Evolutionary conservation across 2,113 vertebrate species (phyloP), one percentile per base, ranked within the genome.

Genomic region (Maccullochella peelii): DNA sequence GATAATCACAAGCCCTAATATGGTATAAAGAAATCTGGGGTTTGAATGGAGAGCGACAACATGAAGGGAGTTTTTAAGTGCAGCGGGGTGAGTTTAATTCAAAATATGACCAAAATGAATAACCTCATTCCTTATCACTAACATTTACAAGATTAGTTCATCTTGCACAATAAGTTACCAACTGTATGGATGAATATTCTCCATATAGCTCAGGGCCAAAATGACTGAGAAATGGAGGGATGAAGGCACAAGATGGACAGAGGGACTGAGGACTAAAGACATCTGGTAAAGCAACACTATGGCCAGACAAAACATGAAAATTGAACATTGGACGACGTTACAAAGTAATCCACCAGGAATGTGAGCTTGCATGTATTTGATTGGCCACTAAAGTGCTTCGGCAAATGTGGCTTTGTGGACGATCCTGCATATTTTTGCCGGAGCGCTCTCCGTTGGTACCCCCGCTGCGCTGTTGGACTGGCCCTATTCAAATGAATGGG

Each of bases 1-100:
- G 23, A 79, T 33, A 44, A 77, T 59, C 72, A 63, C 8, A 33
- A 79, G 25, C 15, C 40, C n/a, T 61, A 44, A 77, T 52, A 65
- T 36, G 79, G 36, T 5, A 12, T 2, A 63, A 71, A 49, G 1
- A 0, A 54, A 33, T 27, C 36, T 23, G 20, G 9, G 30, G 14
- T 69, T 21, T 77, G 14, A 79, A 52, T 12, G 25, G 40, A 50
- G 16, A 33, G 61, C 11, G 55, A n/a, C 38, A 73, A 52, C 12
- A 52, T 14, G 18, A 1, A 42, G 18, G 9, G 50, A 38, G 47
- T 38, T 9, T 73, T 40, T 30, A 52, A 33, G 47, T 9, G 25
- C 21, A 59, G 38, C 20, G 25, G 5, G 6, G 14, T 40, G 20
- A 47, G 36, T 65, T 83, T 10, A 25, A 65, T 52, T 33, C 3